Evolutionary conservation across 2,888 invertebrate species (phyloP), one percentile per base, ranked within the genome.

Genomic region (Teinopalpus imperialis): DNA sequence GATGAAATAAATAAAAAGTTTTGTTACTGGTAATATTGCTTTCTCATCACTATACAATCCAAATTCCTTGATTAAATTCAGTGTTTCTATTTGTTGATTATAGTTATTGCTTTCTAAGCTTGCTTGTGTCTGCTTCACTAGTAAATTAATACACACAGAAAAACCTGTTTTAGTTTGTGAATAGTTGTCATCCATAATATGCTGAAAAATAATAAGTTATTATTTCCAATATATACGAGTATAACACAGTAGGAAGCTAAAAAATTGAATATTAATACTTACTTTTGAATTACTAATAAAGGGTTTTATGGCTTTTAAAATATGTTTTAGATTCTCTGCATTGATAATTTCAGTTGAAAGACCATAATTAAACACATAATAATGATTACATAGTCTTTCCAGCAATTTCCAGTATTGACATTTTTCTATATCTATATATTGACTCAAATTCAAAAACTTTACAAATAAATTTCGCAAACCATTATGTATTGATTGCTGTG

Each of bases 1-100:
- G 20, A 93, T 88, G 59, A 91, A 92, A 60, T 92, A 90, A 5
- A 91, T 83, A 0, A 92, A 68, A 6, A 92, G 74, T 59, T 91
- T 90, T 9, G 90, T 80, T 1, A 74, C 69, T 6, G 87, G 81
- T 44, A 90, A 64, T 14, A 89, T 56, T 0, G 90, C 74, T 61
- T 75, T 74, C 51, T 79, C 68, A 32, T 75, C 73, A 3, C 61
- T 62, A 39, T 74, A 69, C 10, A 75, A 49, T 0, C 89, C 90
- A 54, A 92, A 81, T 51, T 89, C 80, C 57, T 82, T 89, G 4
- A 93, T 87, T 2, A 90, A 83, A 46, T 76, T 67, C 9, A 93
- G 64, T 21, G 91, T 74, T 1, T 89, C 81, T 13, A 89, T 81
- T 64, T 93, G 93, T 12, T 90, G 57, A 4, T 74, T 70, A 43